Evolutionary conservation across 1,140 invertebrate genomes (phyloP), one percentile per base, ranked within the genome.

Genomic region (Dinothrombium tinctorium): DNA sequence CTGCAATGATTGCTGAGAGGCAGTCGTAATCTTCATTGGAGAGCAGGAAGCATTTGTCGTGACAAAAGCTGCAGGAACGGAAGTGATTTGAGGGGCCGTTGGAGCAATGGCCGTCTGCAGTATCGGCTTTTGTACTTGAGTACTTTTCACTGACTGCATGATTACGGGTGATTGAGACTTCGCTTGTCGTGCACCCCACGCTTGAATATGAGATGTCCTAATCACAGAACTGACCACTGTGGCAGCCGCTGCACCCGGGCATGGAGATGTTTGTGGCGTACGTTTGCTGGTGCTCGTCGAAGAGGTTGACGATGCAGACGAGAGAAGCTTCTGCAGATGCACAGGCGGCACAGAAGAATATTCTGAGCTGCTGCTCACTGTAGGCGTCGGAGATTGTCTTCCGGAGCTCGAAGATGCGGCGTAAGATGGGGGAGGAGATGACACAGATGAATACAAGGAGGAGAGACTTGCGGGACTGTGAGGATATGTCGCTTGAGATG

Each of bases 131-230:
- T 86, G 47, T 12, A 54, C 50, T 56, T 84, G 80, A 1, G 80
- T 86, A 62, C 79, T 84, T 54, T 84, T 86, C 1, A 90, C 86
- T 19, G 80, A 83, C 54, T 90, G 83, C 83, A 90, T 89, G 24
- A 90, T 87, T 41, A 90, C 81, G 0, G 82, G 83, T 23, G 51
- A 50, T 25, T 53, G 52, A 12, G 51, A 52, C 20, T 53, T 51
- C 12, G 80, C 73, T 52, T 89, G 82, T 1, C 73, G 52, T 2
- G 54, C 53, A 22, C 49, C 53, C 55, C 58, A 59, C 3, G 58
- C 54, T 28, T 53, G 54, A 35, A 60, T 46, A 24, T 56, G 36
- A 24, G 51, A 32, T 20, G 41, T 33, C 22, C 24, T 39, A 7
- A 39, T 39, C 12, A 28, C 26, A 11, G 37, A 39, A 25, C 26